Base-by-base conservation (phyloP, 2,113 vertebrate genomes). In the Chaetura pelagica region DNA sequence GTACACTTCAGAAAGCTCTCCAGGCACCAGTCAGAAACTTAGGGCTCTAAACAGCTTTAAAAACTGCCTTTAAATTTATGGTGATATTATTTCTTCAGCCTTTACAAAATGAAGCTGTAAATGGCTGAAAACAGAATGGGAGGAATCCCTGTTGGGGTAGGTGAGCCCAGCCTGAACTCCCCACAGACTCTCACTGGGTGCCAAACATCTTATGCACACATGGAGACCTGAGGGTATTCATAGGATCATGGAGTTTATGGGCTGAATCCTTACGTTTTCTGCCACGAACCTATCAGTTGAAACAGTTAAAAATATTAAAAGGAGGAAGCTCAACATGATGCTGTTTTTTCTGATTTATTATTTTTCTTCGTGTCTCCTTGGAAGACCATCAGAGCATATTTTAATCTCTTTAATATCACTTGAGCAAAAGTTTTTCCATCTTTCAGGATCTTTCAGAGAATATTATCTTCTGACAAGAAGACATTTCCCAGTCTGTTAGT, bases 101-200 rank as follows among this genome's bases (percentile, higher is more conserved):
- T 40, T 66, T 68, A 67, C 17, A 58, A 52, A 30, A 11, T 8
- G 23, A 69, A 74, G 49, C 52, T 3, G 1, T 6, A 42, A 42
- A 52, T 42, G 6, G 15, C 10, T 58, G 54, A 52, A 46, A 72
- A 74, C 6, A 29, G 20, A 51, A 22, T 3, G n/a, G 34, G 15
- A 61, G 6, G 24, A 40, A 8, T 23, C 62, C 16, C 12, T 16
- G 32, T 51, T 22, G 1, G 6, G 8, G 55, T 32, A 16, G 21
- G 12, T 64, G 26, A 64, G 32, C 6, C 8, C 15, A 32, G 10
- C 15, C 15, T 63, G 69, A 23, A 7, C 4, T 63, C 34, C 48
- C 7, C 20, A 13, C 0, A 0, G 7, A 3, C 16, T 66, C 8
- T 48, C 29, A 17, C 6, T 0, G 2, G 15, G 17, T 20, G 7